Evolutionary conservation across 2,113 vertebrate species (phyloP).

Genomic region (Macrotus californicus): DNA sequence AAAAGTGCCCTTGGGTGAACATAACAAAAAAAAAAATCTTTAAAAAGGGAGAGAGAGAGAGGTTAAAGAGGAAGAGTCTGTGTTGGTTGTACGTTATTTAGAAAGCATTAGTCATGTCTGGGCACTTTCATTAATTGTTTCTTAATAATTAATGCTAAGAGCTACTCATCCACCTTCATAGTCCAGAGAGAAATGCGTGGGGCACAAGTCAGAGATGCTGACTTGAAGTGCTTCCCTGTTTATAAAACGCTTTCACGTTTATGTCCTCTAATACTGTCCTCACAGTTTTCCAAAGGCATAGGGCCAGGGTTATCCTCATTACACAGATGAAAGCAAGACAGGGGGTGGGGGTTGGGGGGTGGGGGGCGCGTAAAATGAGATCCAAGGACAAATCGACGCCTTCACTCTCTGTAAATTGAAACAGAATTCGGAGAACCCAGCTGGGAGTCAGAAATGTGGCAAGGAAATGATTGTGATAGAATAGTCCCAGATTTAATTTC

Average conservation of each 20-base stretch:
- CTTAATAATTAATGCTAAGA: constrained; percentile 2
- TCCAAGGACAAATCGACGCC: background rate
- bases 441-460: background rate
- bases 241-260: background rate
- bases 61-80: background rate
- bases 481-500: background rate
- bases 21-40: too few relatives aligned
- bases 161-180: background rate
- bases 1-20: too few relatives aligned
- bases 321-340: background rate
- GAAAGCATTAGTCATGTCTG: background rate
- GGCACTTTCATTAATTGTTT: background rate
- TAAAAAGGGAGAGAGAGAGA: too few relatives aligned
- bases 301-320: background rate
- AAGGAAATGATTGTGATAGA: background rate
- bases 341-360: too few relatives aligned
- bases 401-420: background rate
- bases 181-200: background rate
- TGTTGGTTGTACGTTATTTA: background rate
- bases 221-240: background rate
- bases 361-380: background rate
- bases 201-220: background rate
- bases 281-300: background rate
- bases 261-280: background rate
- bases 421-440: background rate